These are phyloP conservation scores for Hypomecis punctinalis DNA, from an alignment of 2,888 invertebrate genomes.

Conservation along the genomic window DNA sequence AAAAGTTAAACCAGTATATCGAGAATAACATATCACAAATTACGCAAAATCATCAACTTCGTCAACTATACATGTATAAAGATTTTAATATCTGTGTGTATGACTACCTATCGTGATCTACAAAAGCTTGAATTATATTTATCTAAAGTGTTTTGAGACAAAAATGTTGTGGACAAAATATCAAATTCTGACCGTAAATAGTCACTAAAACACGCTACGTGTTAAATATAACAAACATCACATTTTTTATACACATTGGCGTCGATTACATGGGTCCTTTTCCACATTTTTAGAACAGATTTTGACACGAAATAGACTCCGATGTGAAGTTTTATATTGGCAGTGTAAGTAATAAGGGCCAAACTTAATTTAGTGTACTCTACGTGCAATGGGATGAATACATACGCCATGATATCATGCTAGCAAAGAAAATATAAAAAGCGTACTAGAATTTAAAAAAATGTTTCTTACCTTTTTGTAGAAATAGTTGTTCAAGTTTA, in stretches of 20 bases:
- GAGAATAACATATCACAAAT: too few relatives aligned
- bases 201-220: too few relatives aligned
- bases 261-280: too few relatives aligned
- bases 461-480: slow-evolving; percentile 55
- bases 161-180: too few relatives aligned
- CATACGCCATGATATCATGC: slow-evolving; percentile 57
- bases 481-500: slow-evolving; percentile 28
- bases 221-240: too few relatives aligned
- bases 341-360: slow-evolving; percentile 26
- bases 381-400: slow-evolving; percentile 39
- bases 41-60: too few relatives aligned
- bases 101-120: slow-evolving; percentile 14
- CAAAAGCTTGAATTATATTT: slow-evolving; percentile 9
- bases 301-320: not conserved
- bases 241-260: too few relatives aligned
- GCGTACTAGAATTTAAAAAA: slow-evolving; percentile 44
- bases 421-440: slow-evolving; percentile 62
- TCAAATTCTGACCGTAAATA: too few relatives aligned
- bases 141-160: not conserved
- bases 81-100: slow-evolving; percentile 12
- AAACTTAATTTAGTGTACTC: slow-evolving; percentile 33
- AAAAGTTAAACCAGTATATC: too few relatives aligned
- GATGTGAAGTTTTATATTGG: not conserved
- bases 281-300: not conserved
- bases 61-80: not conserved